Evolutionary conservation across 2,888 invertebrate species (phyloP).

Genomic region (Pinctada fucata): DNA sequence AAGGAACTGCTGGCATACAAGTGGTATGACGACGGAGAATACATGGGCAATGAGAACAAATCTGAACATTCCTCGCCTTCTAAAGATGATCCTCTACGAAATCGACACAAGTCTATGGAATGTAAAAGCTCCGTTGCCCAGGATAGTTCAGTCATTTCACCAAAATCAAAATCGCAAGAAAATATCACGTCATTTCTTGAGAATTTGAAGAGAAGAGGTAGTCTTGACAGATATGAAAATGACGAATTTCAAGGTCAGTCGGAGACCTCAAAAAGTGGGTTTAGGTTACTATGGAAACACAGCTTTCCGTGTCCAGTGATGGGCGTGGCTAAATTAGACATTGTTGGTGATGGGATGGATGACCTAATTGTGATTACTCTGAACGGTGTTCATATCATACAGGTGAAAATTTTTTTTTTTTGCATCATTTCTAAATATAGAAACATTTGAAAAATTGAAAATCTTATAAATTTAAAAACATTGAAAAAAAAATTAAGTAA

Average conservation of each 20-base stretch:
- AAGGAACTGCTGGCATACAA: conserved; percentile 74
- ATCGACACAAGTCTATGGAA: conserved; percentile 46
- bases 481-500: neutral
- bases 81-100: conserved; percentile 21
- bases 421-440: neutral
- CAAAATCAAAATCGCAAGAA: conserved; percentile 61
- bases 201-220: neutral
- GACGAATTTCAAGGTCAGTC: neutral
- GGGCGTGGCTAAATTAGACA: conserved; percentile 81
- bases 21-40: conserved; percentile 30
- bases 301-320: conserved; percentile 82
- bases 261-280: conserved; percentile 27
- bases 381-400: conserved; percentile 83
- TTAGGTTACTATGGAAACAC: conserved; percentile 77
- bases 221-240: conserved; percentile 5
- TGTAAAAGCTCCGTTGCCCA: conserved; percentile 31
- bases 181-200: conserved; percentile 46
- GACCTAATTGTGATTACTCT: conserved; percentile 83
- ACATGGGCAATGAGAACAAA: neutral
- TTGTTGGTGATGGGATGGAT: conserved; percentile 83
- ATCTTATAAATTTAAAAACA: too few relatives aligned
- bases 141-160: conserved; percentile 16
- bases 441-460: too few relatives aligned
- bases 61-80: neutral
- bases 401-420: conserved; percentile 76